Conservation (phyloP, 2,113 vertebrate species). For the Peromyscus californicus region DNA sequence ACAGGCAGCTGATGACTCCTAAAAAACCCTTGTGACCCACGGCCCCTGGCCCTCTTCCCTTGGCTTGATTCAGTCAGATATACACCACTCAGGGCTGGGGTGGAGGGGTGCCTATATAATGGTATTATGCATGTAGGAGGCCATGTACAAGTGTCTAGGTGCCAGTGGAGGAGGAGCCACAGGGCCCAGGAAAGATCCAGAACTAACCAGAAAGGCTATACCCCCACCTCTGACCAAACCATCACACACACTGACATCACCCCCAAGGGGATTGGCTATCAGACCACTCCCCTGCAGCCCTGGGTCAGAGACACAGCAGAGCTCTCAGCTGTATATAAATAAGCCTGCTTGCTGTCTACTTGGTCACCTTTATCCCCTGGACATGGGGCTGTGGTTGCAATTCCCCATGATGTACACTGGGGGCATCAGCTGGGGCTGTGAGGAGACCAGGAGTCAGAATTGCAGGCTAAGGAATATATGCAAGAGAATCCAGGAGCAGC, state of each 20-base stretch:
- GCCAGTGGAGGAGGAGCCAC: not conserved
- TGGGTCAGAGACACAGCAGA: not conserved
- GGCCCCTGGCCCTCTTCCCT: not conserved
- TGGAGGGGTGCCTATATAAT: not conserved
- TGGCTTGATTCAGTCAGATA: not conserved
- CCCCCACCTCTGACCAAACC: not conserved
- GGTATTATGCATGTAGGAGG: too few species aligned
- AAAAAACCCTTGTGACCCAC: not conserved
- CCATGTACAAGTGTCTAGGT: not conserved
- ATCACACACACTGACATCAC: not conserved
- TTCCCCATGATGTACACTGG: not conserved
- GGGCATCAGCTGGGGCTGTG: too few species aligned
- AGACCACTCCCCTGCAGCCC: too few species aligned
- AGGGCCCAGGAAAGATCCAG: not conserved
- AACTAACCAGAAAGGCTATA: not conserved
- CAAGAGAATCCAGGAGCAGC: not conserved
- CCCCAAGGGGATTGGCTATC: not conserved
- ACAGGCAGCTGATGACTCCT: not conserved
- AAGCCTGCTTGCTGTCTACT: not conserved
- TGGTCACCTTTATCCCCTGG: not conserved
- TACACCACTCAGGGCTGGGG: accelerated
- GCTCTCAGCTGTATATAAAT: not conserved
- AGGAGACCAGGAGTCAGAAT: not conserved
- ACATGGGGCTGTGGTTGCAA: not conserved
- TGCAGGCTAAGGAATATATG: too few species aligned